These are phyloP conservation scores for Andricus curvator DNA, from an alignment of 2,888 invertebrate genomes.

Conservation along the genomic window DNA sequence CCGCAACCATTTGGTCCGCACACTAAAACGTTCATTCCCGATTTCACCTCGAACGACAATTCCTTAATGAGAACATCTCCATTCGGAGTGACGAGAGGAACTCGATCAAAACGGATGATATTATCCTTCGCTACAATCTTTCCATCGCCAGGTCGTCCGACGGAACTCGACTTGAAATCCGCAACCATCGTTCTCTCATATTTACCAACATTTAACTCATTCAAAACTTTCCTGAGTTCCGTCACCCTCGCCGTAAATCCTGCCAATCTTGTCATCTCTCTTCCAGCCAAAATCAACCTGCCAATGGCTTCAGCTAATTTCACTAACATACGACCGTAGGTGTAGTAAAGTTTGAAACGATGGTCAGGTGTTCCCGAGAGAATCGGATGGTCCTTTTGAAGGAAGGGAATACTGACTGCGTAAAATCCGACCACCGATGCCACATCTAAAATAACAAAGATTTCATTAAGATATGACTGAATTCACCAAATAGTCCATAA, in stretches of 20 bases:
- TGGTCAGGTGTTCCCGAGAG: conserved; percentile 83
- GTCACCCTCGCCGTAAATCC: conserved; percentile 97
- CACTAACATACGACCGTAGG: conserved; percentile 96
- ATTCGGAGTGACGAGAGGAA: conserved; percentile 98
- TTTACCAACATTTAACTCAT: conserved; percentile 89
- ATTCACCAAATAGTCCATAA: background rate
- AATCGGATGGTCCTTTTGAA: conserved; percentile 86
- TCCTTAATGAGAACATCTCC: conserved; percentile 96
- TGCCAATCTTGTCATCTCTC: conserved; percentile 95
- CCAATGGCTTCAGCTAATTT: conserved; percentile 99
- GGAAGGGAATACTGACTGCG: conserved; percentile 96
- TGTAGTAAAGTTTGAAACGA: conserved; percentile 92
- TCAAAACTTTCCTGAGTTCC: conserved; percentile 90
- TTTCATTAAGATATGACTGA: background rate
- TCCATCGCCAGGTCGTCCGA: conserved; percentile 85
- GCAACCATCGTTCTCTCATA: conserved; percentile 86
- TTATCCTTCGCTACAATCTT: conserved; percentile 91
- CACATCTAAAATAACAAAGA: conserved; percentile 83
- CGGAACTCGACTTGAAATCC: conserved; percentile 80
- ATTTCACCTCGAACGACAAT: conserved; percentile 93
- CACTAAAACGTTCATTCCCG: conserved; percentile 97
- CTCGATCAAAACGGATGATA: conserved; percentile 93
- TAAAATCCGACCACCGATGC: conserved; percentile 98
- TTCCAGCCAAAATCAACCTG: conserved; percentile 94
- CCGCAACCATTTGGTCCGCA: conserved; percentile 99